Evolutionary conservation across 2,888 invertebrate genomes (phyloP), one percentile per base, ranked within the genome.

Genomic region (Acrobeloides nanus): DNA sequence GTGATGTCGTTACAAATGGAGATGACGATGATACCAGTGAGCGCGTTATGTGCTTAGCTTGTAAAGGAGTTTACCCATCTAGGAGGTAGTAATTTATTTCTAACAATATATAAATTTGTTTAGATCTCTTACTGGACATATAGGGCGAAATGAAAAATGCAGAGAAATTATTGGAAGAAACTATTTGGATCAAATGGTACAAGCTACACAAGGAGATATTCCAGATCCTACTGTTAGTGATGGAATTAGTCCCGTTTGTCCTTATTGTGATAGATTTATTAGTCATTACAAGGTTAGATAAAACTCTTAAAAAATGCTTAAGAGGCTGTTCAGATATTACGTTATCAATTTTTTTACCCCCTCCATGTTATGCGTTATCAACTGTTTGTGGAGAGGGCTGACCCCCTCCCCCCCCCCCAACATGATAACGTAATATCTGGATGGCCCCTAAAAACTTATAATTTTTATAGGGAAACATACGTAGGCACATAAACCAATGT

Each of bases 111-210:
- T 46, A 15, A 10, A 8, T 42, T 42, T 20, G 21, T 48, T 12
- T 31, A 46, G 51, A 23, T 61, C 61, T 15, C 57, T 68, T 5
- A 66, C 68, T 17, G 68, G 67, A 10, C 68, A 68, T 40, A 63
- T 68, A 38, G 68, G 68, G n/a, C 50, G 67, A 24, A 67, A 62
- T 45, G 66, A 68, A 49, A 62, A 63, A 40, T 68, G 68, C 38
- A 55, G 66, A 6, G 66, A 54, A 27, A 24, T 44, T 35, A 61
- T 64, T 38, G 64, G 67, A 21, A 53, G 67, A 31, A 59, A 59
- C 46, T 66, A 66, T 48, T 43, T 67, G 40, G 67, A 68, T 38
- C 55, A 59, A 20, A 25, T 63, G 21, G 56, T 59, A 7, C 34
- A 49, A 15, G 39, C 46, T 7, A 61, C 59, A 12, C 48, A 46